Conservation (phyloP, 1,140 invertebrate genomes). For the Meloidogyne floridensis region DNA sequence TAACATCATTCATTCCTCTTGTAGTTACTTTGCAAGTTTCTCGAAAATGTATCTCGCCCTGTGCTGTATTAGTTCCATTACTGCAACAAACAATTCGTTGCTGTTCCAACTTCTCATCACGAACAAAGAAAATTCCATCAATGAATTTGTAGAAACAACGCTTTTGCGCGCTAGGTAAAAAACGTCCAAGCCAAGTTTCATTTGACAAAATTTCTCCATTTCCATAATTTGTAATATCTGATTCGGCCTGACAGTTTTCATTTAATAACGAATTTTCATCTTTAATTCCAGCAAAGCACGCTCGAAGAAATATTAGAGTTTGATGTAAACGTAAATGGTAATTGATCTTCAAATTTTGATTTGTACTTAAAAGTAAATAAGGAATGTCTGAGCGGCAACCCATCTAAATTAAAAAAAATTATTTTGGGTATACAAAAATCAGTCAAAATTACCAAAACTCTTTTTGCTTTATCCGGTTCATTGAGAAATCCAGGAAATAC, state of each 20-base stretch:
- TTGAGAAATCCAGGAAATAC: not conserved
- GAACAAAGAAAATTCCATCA: slow-evolving; percentile 5
- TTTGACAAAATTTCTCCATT: not conserved
- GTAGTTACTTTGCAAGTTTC: not conserved
- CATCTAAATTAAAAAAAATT: not conserved
- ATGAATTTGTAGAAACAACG: not conserved
- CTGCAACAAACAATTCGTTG: not conserved
- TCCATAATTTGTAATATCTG: slow-evolving; percentile 1
- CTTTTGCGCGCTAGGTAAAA: not conserved
- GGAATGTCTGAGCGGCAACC: slow-evolving; percentile 4
- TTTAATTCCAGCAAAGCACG: not conserved
- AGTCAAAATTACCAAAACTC: not conserved
- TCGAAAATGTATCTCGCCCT: not conserved
- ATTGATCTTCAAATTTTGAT: not conserved
- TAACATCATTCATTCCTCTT: not conserved
- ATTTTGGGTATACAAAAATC: not conserved
- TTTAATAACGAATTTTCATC: not conserved
- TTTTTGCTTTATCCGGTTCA: not conserved
- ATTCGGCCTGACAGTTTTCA: not conserved
- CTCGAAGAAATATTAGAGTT: not conserved
- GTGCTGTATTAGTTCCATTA: not conserved
- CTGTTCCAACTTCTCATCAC: not conserved
- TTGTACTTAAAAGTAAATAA: not conserved
- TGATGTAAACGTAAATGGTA: not conserved
- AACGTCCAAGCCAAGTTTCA: not conserved